Base-by-base conservation (phyloP, 2,113 vertebrate species). In the Salvelinus namaycush region DNA sequence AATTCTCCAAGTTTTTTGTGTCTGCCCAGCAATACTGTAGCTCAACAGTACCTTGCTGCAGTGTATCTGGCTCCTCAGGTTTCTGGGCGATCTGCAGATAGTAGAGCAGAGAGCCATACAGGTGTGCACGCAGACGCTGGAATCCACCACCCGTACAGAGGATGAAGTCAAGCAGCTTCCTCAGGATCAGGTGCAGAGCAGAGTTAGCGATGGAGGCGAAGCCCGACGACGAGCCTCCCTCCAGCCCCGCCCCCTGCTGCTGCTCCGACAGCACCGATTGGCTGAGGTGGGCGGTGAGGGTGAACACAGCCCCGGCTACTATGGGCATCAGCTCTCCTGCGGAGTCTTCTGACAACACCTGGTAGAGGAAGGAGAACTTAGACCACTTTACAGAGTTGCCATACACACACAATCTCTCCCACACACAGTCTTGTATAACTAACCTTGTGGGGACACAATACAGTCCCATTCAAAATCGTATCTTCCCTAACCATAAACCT, bases 141-240 rank as follows among this genome's bases (percentile, higher is more conserved):
- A 98, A 97, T 20, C 97, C 97, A 3, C 98, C 98, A 98, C 98
- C 98, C 85, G 98, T 99, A 85, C 96, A 97, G 80, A 99, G 91
- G 88, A 99, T 97, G 87, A 99, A 99, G 89, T 99, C 96, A 84
- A 99, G 92, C 49, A 99, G 94, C 72, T 98, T 99, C 85, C 94
- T 95, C 78, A 99, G 89, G 78, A 99, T 97, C 81, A 98, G 95
- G 80, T 99, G 97, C 34, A 99, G 95, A 1, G 97, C 96, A 0
- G 98, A 99, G 87, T 99, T 97, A 69, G 96, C 97, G 24, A 99
- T 95, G 31, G 97, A 98, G 66, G 96, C 92, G 75, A 98, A 99
- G 14, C 95, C 96, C 9, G 96, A 94, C 3, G 90, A 83, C 0
- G 90, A 81, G 18, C 91, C 81, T 79, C 77, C 88, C 82, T 97